Evolutionary conservation across 2,113 vertebrate genomes (phyloP), one percentile per base, ranked within the genome.

Genomic region (Bujurquina vittata): DNA sequence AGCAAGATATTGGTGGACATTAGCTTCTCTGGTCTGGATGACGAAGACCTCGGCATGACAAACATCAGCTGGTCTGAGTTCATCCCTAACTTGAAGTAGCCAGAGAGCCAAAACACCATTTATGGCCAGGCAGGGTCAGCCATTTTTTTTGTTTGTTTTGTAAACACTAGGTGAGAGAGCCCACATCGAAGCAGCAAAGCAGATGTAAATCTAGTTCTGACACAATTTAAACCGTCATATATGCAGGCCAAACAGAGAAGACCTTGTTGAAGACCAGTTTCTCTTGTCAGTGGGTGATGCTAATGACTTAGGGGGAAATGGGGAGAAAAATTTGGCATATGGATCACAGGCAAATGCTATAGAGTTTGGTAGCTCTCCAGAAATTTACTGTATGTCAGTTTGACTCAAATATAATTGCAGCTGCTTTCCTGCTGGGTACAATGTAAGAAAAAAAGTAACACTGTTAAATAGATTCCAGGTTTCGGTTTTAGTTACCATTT

Each of bases 1-100:
- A 99, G 97, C 93, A 99, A 99, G 96, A 97, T 99, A 54, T 92
- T 99, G 7, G 94, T 99, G 87, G 98, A 99, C 89, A 95, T 99
- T 79, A 99, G 97, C 94, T 98, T 99, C 90, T 94, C 97, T 0
- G 95, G 95, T 22, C 92, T 97, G 40, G 97, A 98, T 20, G 97
- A 98, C 26, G 97, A 98, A 56, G 96, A 96, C 5, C 75, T 97
- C 26, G 94, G 93, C 2, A 91, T 94, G 5, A 93, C 94, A 14
- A 96, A 95, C 6, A 94, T 97, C 83, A 97, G 94, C 61, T 98
- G 96, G 98, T 97, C 97, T 9, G 97, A 98, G 82, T 92, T 98
- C 22, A 89, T 98, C 61, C 94, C 96, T 10, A 96, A 97, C 31
- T 89, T 98, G 4, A 96, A 96, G 84, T 98, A 93, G 90, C 31